These are phyloP conservation scores for Chloropsis hardwickii DNA, from an alignment of 2,113 vertebrate genomes.

Conservation along the genomic window DNA sequence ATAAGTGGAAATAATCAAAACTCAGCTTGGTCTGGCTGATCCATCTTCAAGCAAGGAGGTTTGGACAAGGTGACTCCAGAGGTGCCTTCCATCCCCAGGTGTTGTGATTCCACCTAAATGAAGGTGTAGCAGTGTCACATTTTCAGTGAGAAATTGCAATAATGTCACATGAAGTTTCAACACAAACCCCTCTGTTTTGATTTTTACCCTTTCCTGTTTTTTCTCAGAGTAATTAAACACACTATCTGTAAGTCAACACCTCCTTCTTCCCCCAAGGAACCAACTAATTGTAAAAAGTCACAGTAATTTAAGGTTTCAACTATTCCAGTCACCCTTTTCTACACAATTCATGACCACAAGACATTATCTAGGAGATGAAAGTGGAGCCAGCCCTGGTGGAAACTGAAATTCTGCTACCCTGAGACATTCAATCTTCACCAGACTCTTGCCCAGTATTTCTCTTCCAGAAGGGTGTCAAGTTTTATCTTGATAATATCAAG, in stretches of 20 bases:
- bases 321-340: background rate
- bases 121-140: background rate
- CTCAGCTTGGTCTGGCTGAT: accelerated
- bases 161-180: background rate
- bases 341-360: background rate
- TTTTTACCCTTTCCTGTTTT: background rate
- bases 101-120: background rate
- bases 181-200: background rate
- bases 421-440: background rate
- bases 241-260: background rate
- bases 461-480: background rate
- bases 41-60: accelerated
- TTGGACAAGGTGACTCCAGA: background rate
- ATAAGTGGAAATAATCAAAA: background rate
- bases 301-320: background rate
- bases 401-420: background rate
- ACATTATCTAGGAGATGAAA: background rate
- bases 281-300: background rate
- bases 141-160: background rate
- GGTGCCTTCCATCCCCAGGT: background rate
- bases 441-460: background rate
- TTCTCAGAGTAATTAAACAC: background rate
- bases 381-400: background rate
- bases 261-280: background rate
- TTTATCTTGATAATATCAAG: background rate